Base-by-base conservation (phyloP, 2,888 invertebrate species). In the Philonicus albiceps region DNA sequence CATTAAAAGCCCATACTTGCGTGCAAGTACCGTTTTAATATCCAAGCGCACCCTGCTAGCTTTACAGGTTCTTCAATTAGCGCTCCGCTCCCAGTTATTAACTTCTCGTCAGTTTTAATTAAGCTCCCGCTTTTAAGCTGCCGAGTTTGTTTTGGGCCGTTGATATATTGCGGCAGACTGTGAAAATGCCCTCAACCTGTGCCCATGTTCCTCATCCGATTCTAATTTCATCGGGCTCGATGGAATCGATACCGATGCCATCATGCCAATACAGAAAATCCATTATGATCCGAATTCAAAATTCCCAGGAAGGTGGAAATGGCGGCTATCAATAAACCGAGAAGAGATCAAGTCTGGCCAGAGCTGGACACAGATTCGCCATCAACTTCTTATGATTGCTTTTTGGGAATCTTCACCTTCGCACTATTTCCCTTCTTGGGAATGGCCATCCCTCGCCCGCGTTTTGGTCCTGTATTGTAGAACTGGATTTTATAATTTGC, bases 21-120 rank as follows among this genome's bases (percentile, higher is more conserved):
- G 85, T 76, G 75, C 76, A 85, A 85, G 85, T 76, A 85, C 85
- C 74, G 85, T 85, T 83, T 85, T 75, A 85, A 85, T 76, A 85
- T 76, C 40, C 76, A 85, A 85, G 37, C 31, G 55, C 53, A 34
- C 76, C 53, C 75, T 75, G 49, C 53, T 34, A 76, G 34, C 53
- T 74, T 74, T 85, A 31, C 72, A 88, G 88, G 88, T 88, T 88
- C 89, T 88, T 88, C 89, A 88, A 88, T 88, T 88, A 88, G 88
- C 87, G 87, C 88, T 88, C 89, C 89, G 88, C 89, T 89, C 89
- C 89, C 89, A 88, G 89, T 89, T 89, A 90, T 90, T 89, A 89
- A 89, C 88, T 89, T 89, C 89, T 90, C 89, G 89, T 90, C 90
- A 89, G 89, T 89, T 89, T 89, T 89, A 90, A 90, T 90, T 89